Evolutionary conservation across 1,140 invertebrate species (phyloP).

Genomic region (Caerostris extrusa): DNA sequence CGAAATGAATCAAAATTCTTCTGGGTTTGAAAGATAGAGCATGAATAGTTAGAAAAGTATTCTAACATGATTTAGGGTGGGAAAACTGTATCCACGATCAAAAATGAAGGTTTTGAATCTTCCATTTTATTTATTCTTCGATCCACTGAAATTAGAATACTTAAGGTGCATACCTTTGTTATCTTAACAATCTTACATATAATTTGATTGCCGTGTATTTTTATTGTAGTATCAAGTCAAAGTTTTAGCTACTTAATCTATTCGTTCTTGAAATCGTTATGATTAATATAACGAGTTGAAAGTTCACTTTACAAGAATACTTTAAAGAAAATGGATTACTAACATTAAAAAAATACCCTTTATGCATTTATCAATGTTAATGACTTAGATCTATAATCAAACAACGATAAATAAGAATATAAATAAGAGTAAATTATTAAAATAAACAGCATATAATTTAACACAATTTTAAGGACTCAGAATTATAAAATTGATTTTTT

Average conservation of each 20-base stretch:
- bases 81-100: not conserved
- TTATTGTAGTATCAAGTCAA: not conserved
- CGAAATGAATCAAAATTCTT: conserved; percentile 7
- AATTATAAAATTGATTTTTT: too few species aligned
- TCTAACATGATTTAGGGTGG: not conserved
- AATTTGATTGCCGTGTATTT: not conserved
- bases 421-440: too few species aligned
- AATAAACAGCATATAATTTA: too few species aligned
- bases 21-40: not conserved
- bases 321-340: too few species aligned
- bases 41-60: not conserved
- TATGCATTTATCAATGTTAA: too few species aligned
- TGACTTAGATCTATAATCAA: too few species aligned
- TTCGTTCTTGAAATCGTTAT: too few species aligned
- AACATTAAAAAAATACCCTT: too few species aligned
- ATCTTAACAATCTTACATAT: not conserved
- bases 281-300: too few species aligned
- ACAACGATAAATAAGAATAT: too few species aligned
- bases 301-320: too few species aligned
- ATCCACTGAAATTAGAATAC: not conserved
- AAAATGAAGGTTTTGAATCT: not conserved
- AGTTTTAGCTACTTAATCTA: not conserved
- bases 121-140: not conserved
- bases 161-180: not conserved
- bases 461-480: too few species aligned